Conservation (phyloP, 2,113 vertebrate genomes). For the Zapornia atra region DNA sequence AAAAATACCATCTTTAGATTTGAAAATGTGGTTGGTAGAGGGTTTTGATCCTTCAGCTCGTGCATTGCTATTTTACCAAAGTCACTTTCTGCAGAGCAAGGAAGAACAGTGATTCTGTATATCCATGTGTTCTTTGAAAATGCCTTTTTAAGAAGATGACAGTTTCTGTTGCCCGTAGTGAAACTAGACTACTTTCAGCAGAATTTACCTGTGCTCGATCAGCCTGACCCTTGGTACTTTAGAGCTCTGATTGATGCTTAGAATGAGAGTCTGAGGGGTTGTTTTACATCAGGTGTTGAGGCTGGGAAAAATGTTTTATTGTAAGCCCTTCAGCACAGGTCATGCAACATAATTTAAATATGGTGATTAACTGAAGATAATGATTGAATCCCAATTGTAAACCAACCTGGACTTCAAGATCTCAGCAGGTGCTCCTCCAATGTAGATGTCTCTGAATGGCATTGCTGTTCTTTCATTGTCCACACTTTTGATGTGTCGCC, state of each 20-base stretch:
- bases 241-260: not conserved
- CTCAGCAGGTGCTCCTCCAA: slow-evolving; percentile 89
- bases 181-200: not conserved
- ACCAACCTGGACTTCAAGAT: slow-evolving; percentile 85
- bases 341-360: not conserved
- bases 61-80: not conserved
- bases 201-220: not conserved
- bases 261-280: not conserved
- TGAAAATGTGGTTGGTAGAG: not conserved
- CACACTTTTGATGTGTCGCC: slow-evolving; percentile 89
- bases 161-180: not conserved
- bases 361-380: not conserved
- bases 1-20: not conserved
- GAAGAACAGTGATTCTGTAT: not conserved
- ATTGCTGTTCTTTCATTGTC: slow-evolving; percentile 92
- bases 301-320: not conserved
- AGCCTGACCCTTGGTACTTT: not conserved
- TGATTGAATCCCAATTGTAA: not conserved
- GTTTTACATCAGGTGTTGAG: not conserved
- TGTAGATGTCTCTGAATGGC: slow-evolving; percentile 93
- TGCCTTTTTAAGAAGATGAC: not conserved
- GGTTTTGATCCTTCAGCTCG: not conserved
- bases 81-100: not conserved
- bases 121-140: not conserved
- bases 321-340: not conserved